These are phyloP conservation scores for Ophioninae sp. DNA, from an alignment of 2,888 invertebrate species.

Conservation along the genomic window DNA sequence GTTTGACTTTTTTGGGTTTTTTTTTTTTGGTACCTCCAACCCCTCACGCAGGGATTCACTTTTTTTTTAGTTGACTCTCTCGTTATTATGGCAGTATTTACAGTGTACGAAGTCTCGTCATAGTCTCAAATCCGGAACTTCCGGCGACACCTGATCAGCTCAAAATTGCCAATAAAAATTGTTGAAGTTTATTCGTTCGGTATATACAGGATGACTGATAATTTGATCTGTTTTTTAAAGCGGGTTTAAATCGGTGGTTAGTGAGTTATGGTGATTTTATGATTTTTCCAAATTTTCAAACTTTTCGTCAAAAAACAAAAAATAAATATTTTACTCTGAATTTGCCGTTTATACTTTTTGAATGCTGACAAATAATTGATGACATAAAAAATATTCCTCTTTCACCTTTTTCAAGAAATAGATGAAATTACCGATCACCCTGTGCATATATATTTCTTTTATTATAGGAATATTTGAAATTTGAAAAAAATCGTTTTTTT, in stretches of 20 bases:
- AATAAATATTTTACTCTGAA: too few species aligned
- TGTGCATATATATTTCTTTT: not conserved
- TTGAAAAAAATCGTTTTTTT: not conserved
- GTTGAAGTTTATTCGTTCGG: conserved; percentile 27
- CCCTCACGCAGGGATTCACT: not conserved
- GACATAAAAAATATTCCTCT: too few species aligned
- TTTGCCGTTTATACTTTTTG: too few species aligned
- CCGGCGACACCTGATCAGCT: conserved; percentile 28
- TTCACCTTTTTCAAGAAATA: too few species aligned
- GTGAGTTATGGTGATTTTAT: not conserved
- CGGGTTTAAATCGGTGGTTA: too few species aligned
- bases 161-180: conserved; percentile 41
- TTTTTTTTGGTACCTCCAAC: not conserved
- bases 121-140: conserved; percentile 18
- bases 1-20: conserved; percentile 6
- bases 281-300: too few species aligned
- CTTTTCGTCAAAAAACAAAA: not conserved
- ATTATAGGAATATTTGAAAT: conserved; percentile 34
- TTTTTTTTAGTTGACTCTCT: not conserved
- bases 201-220: not conserved
- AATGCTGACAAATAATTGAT: too few species aligned
- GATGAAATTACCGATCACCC: too few species aligned
- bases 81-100: conserved; percentile 59
- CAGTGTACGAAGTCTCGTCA: conserved; percentile 45
- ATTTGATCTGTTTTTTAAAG: too few species aligned